Conservation (phyloP, 2,888 invertebrate species). For the Cepaea hortensis region DNA sequence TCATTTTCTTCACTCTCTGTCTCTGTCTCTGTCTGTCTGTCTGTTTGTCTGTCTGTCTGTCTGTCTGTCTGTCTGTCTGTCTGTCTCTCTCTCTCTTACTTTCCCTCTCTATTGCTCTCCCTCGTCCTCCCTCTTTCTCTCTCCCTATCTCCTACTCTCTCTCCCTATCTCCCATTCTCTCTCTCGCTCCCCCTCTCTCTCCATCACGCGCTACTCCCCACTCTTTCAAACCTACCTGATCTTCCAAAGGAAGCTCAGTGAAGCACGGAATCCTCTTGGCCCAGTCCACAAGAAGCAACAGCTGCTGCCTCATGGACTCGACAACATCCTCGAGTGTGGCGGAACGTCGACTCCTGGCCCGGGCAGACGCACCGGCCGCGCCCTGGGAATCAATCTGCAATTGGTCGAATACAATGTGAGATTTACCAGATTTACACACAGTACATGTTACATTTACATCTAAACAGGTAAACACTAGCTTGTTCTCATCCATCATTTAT, state of each 20-base stretch:
- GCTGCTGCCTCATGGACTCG: constrained; percentile 82
- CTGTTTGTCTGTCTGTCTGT: too few relatives aligned
- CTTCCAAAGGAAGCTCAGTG: constrained; percentile 75
- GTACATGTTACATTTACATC: background rate
- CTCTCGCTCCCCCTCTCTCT: background rate
- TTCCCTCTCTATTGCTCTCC: too few relatives aligned
- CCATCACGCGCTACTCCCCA: background rate
- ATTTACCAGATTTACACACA: background rate
- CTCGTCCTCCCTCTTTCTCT: too few relatives aligned
- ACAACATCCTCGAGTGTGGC: constrained; percentile 97
- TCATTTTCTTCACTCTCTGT: background rate
- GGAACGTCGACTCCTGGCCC: constrained; percentile 85
- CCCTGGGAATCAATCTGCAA: constrained; percentile 45
- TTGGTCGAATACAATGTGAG: constrained; percentile 33
- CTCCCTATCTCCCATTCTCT: too few relatives aligned
- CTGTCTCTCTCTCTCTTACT: too few relatives aligned
- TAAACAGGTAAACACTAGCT: background rate
- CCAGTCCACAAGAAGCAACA: constrained; percentile 76
- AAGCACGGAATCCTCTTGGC: constrained; percentile 76
- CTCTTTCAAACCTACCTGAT: constrained; percentile 68
- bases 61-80: too few relatives aligned
- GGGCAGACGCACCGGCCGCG: constrained; percentile 42
- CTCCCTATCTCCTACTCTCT: too few relatives aligned
- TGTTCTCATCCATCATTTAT: background rate
- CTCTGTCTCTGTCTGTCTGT: too few relatives aligned